Conservation (phyloP, 2,797 vertebrate genomes). For the Todus mexicanus region DNA sequence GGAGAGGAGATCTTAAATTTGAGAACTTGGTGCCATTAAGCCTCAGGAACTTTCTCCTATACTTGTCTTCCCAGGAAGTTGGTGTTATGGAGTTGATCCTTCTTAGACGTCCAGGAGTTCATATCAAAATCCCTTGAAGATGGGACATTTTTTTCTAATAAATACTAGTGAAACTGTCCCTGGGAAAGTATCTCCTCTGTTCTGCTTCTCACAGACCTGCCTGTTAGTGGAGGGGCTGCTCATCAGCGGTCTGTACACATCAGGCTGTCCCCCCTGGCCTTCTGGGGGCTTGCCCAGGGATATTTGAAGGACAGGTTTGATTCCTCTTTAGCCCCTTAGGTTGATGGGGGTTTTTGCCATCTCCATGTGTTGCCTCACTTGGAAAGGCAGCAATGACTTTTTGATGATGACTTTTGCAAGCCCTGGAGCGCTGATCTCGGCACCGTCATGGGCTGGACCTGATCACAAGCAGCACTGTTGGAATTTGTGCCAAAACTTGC, state of each 20-base stretch:
- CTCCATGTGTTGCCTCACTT: not conserved
- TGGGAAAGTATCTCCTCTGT: not conserved
- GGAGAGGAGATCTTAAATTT: not conserved
- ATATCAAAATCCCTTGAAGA: not conserved
- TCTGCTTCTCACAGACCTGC: not conserved
- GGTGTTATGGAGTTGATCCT: not conserved
- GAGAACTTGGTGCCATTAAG: not conserved
- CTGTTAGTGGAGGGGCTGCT: not conserved
- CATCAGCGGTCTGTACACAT: fast-evolving
- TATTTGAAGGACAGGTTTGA: not conserved
- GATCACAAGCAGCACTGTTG: fast-evolving
- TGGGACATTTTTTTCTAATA: not conserved
- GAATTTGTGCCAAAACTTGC: not conserved
- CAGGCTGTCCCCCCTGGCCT: not conserved
- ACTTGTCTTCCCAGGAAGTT: not conserved
- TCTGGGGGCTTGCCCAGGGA: not conserved
- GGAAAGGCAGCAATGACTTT: not conserved
- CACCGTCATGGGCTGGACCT: fast-evolving
- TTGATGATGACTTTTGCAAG: not conserved
- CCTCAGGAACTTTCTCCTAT: too few relatives aligned
- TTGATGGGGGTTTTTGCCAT: not conserved
- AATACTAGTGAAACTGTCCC: too few relatives aligned
- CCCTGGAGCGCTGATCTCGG: not conserved
- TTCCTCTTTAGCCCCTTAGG: not conserved
- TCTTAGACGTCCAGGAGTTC: not conserved